Evolutionary conservation across 2,888 invertebrate genomes (phyloP).

Genomic region (Rugalucina vietnamica): DNA sequence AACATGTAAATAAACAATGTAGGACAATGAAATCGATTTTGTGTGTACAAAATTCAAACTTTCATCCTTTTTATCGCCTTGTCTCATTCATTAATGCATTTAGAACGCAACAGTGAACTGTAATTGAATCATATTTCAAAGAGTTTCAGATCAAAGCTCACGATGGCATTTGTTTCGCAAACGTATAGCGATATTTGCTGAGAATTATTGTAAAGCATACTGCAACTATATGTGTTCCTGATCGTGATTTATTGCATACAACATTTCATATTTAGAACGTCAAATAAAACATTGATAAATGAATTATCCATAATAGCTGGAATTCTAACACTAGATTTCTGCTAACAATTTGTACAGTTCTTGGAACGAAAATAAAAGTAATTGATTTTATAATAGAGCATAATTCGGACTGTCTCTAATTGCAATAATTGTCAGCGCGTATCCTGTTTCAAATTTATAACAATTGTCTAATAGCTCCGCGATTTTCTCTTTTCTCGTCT

Average conservation of each 20-base stretch:
- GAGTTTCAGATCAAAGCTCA: too few species aligned
- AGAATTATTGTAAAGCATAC: too few species aligned
- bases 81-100: too few species aligned
- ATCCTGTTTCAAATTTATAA: constrained; percentile 51
- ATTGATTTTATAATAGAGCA: constrained; percentile 58
- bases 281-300: constrained; percentile 12
- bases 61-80: too few species aligned
- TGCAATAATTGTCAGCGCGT: constrained; percentile 22
- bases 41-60: too few species aligned
- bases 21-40: too few species aligned
- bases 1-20: too few species aligned
- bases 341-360: constrained; percentile 40
- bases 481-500: background rate
- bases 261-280: background rate
- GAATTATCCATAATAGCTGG: constrained; percentile 12
- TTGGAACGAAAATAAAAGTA: constrained; percentile 34
- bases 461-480: constrained; percentile 32
- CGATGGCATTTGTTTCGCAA: too few species aligned
- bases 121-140: too few species aligned
- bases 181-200: too few species aligned
- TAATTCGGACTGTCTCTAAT: constrained; percentile 39
- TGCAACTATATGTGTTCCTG: background rate
- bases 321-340: background rate
- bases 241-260: background rate
- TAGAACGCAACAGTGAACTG: too few species aligned